phyloP scores from a whole-genome alignment of 2,888 invertebrate species.

The Ectemnius cavifrons region DNA sequence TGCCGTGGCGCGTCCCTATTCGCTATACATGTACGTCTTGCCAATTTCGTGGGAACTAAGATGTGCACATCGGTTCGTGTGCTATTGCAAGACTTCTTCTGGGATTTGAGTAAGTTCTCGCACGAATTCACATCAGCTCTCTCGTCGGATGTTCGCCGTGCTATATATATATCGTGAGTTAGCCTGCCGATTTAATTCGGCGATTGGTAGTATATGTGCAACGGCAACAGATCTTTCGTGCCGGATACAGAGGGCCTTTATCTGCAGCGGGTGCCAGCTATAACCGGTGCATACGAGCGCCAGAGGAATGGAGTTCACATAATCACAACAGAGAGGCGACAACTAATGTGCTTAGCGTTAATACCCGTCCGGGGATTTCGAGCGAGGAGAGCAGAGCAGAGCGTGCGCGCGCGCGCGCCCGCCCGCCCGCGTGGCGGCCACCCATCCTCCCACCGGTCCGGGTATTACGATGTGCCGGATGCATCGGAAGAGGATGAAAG shows the following conservation, averaged over 20 bases:
- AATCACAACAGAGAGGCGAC: slow-evolving; percentile 50
- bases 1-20: not conserved
- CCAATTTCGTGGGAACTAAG: too few species aligned
- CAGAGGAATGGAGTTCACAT: slow-evolving; percentile 48
- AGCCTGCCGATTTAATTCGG: slow-evolving; percentile 32
- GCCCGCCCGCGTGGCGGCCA: too few species aligned
- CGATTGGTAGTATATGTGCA: not conserved
- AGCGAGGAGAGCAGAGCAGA: slow-evolving; percentile 31
- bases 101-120: too few species aligned
- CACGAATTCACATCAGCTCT: too few species aligned
- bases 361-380: slow-evolving; percentile 55
- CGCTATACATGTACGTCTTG: too few species aligned
- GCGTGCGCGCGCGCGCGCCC: slow-evolving; percentile 2
- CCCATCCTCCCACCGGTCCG: not conserved
- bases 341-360: slow-evolving; percentile 64
- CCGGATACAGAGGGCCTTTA: slow-evolving; percentile 30
- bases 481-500: slow-evolving; percentile 23
- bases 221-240: too few species aligned
- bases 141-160: too few species aligned
- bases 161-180: not conserved
- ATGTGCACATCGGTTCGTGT: too few species aligned
- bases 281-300: slow-evolving; percentile 47
- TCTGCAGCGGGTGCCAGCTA: slow-evolving; percentile 38
- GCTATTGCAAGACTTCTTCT: too few species aligned
- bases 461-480: slow-evolving; percentile 3